phyloP scores from a whole-genome alignment of 1,140 invertebrate genomes.

The Caenorhabditis brenneri region DNA sequence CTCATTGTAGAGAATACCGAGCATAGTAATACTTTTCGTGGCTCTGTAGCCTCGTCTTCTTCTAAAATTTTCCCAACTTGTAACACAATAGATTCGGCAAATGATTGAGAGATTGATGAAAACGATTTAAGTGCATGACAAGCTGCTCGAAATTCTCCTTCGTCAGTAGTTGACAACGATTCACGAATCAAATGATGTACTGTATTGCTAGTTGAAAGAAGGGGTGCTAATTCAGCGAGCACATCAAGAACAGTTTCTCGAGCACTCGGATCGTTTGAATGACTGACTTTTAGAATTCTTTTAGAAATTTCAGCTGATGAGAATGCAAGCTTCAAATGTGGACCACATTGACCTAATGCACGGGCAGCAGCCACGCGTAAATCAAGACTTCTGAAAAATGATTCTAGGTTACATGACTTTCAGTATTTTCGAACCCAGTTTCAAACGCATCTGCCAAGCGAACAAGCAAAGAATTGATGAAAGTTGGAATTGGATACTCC shows the following conservation, averaged over 20 bases:
- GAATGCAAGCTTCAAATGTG: not conserved
- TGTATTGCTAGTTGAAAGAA: not conserved
- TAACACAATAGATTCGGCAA: not conserved
- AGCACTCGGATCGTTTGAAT: conserved; percentile 20
- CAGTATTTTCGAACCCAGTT: not conserved
- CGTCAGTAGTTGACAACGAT: not conserved
- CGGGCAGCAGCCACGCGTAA: not conserved
- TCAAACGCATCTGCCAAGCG: not conserved
- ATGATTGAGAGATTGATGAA: not conserved
- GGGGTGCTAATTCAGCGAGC: not conserved
- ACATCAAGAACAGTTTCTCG: conserved; percentile 13
- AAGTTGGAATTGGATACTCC: not conserved
- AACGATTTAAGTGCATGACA: conserved; percentile 6
- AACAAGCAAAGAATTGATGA: not conserved
- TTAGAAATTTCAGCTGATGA: not conserved
- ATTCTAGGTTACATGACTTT: not conserved
- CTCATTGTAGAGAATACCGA: conserved; percentile 11
- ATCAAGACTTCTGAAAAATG: not conserved
- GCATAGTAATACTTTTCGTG: not conserved
- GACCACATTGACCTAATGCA: not conserved
- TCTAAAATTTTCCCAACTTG: conserved; percentile 15
- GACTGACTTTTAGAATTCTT: conserved; percentile 23
- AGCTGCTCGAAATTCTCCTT: not conserved
- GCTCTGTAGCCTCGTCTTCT: not conserved
- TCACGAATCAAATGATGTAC: conserved; percentile 18